Percentiles rank a stretch among this genome's conserved stretches.
phyloP scores from a whole-genome alignment of 2,113 vertebrate species.

The Scomber japonicus region DNA sequence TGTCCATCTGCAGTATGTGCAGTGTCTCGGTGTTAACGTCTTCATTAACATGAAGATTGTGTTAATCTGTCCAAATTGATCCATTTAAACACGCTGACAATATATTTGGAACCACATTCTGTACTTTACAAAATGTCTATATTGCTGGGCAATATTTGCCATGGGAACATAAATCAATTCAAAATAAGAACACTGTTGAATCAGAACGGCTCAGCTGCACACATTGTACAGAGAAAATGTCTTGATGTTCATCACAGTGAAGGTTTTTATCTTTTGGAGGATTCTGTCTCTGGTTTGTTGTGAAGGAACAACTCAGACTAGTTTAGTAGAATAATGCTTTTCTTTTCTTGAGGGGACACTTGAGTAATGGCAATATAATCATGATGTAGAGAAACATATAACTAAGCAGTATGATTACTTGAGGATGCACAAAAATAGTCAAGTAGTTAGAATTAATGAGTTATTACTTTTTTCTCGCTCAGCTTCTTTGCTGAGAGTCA shows the following conservation, averaged over 20 bases:
- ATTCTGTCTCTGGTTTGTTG: background rate
- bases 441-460: constrained; percentile 4
- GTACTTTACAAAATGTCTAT: constrained; percentile 13
- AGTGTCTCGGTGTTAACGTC: constrained; percentile 26
- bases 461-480: background rate
- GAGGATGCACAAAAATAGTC: background rate
- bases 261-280: constrained; percentile 6
- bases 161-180: constrained; percentile 33
- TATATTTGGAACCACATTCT: constrained; percentile 19
- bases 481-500: background rate
- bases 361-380: background rate
- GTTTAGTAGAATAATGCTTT: background rate
- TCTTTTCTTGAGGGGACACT: background rate
- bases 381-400: constrained; percentile 9
- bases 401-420: background rate
- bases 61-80: constrained; percentile 36
- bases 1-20: constrained; percentile 50
- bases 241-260: constrained; percentile 27
- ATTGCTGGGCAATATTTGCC: constrained; percentile 37
- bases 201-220: constrained; percentile 34
- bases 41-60: constrained; percentile 48
- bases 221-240: constrained; percentile 19
- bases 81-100: constrained; percentile 6
- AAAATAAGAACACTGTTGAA: constrained; percentile 39
- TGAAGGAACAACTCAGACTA: background rate